A percentile compares a stretch with the other conserved stretches of the same genome.
phyloP scores from a whole-genome alignment of 2,888 invertebrate species.

The Scelioninae gen. 2 region DNA sequence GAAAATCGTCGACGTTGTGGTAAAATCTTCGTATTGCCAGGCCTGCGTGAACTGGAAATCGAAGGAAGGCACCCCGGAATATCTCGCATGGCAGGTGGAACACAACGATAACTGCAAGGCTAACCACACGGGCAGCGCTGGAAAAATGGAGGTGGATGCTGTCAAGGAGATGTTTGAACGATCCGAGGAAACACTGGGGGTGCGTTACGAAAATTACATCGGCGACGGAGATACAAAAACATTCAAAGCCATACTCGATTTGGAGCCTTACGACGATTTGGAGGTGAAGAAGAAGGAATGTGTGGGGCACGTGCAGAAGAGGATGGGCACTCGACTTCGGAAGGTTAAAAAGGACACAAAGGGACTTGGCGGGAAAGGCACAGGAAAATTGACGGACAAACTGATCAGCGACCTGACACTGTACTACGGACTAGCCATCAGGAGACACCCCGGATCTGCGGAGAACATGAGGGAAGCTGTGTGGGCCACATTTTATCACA shows the following conservation, averaged over 20 bases:
- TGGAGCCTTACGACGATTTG: constrained; percentile 34
- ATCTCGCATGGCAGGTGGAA: too few species aligned
- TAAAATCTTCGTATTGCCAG: constrained; percentile 25
- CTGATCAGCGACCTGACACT: constrained; percentile 6
- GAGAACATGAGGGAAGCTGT: constrained; percentile 3
- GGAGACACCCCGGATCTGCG: constrained; percentile 32
- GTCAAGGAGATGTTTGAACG: constrained; percentile 17
- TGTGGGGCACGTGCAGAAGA: too few species aligned
- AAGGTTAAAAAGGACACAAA: constrained; percentile 18
- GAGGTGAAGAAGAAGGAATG: constrained; percentile 17
- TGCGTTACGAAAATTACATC: constrained; percentile 37
- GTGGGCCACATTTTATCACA: constrained; percentile 3
- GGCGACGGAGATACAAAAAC: constrained; percentile 50
- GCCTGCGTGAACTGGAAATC: constrained; percentile 23
- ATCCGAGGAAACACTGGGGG: constrained; percentile 16
- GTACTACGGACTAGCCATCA: constrained; percentile 23
- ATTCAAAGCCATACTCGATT: constrained; percentile 32
- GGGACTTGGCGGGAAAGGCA: too few species aligned
- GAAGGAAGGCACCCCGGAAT: constrained; percentile 16
- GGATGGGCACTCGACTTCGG: constrained; percentile 19
- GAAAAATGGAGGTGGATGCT: constrained; percentile 35
- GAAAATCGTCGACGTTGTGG: constrained; percentile 18
- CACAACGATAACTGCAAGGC: constrained; percentile 27
- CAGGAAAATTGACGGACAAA: too few species aligned
- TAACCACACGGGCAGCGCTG: constrained; percentile 44